Base-by-base conservation (phyloP, 2,888 invertebrate species). In the Mimumesa dahlbomi region DNA sequence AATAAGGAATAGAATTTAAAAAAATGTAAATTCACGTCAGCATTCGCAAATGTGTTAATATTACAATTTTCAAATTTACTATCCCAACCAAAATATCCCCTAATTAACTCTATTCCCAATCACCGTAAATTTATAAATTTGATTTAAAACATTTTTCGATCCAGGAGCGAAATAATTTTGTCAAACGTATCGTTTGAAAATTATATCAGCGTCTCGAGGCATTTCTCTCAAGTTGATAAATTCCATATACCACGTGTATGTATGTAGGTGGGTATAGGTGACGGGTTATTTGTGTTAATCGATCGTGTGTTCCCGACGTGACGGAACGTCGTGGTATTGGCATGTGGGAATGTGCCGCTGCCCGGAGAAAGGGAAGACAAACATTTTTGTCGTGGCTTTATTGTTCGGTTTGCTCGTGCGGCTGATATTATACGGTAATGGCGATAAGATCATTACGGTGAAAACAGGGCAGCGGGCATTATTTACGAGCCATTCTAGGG, bases 371-470 rank as follows among this genome's bases (percentile, higher is more conserved):
- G 40, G 52, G 40, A 25, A 49, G 49, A 49, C 34, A 19, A 34
- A 11, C 11, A 18, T 49, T 49, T 49, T 49, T 34, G 57, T 29
- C 56, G 14, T 13, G 57, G 21, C 18, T 38, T 46, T 34, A 25
- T 16, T 48, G 18, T 57, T 54, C 22, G 31, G 31, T 31, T 31
- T 16, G 16, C 7, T 48, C 48, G 48, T 29, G 48, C 16, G 4
- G 48, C 18, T 16, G 59, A 50, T 48, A 40, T 63, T 49, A 54
- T 43, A 49, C 63, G 59, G 46, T 54, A 54, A 52, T 36, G 52
- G 19, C 56, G 64, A 64, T 72, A 68, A 61, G 52, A 73, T 69
- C 69, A 18, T 66, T 36, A 46, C 29, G 50, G 73, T 58, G 73
- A 73, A 65, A 73, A 70, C 61, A 49, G 40, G 45, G 43, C 40